phyloP scores from a whole-genome alignment of 2,888 invertebrate species.

The Caradrina kadenii region DNA sequence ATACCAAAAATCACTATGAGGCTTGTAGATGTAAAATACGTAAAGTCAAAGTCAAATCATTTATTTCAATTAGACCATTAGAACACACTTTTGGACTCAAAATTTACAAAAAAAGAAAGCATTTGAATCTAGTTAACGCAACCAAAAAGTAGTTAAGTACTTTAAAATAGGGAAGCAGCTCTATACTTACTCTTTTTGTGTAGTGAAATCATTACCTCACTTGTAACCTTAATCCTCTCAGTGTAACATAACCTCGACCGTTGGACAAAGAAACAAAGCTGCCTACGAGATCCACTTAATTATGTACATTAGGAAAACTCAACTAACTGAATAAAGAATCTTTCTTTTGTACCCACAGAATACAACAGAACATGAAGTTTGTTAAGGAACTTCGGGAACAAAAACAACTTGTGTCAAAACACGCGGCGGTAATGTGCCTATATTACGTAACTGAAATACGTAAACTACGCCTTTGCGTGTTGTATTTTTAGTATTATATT shows the following conservation, averaged over 20 bases:
- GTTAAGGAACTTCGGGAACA: conserved; percentile 43
- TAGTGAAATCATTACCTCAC: conserved; percentile 14
- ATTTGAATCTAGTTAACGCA: too few species aligned
- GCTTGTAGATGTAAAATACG: too few species aligned
- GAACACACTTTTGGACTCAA: too few species aligned
- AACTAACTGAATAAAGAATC: conserved; percentile 55
- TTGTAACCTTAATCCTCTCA: conserved; percentile 25
- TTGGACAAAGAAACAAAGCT: conserved; percentile 49
- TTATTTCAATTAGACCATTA: too few species aligned
- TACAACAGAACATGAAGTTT: conserved; percentile 47
- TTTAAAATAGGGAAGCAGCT: not conserved
- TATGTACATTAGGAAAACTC: conserved; percentile 57
- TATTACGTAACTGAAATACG: conserved; percentile 32
- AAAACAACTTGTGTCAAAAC: conserved; percentile 44
- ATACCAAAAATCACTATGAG: not conserved
- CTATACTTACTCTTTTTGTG: not conserved
- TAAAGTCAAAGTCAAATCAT: too few species aligned
- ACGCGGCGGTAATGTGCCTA: conserved; percentile 26
- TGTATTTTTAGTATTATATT: conserved; percentile 9
- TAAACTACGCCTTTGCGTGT: conserved; percentile 12
- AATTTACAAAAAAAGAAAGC: too few species aligned
- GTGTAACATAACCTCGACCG: conserved; percentile 29
- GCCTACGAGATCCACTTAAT: conserved; percentile 45
- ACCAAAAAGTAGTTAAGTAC: too few species aligned
- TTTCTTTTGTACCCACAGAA: conserved; percentile 55